These are phyloP conservation scores for Sycophila texana DNA, from an alignment of 2,888 invertebrate genomes.

Conservation along the genomic window DNA sequence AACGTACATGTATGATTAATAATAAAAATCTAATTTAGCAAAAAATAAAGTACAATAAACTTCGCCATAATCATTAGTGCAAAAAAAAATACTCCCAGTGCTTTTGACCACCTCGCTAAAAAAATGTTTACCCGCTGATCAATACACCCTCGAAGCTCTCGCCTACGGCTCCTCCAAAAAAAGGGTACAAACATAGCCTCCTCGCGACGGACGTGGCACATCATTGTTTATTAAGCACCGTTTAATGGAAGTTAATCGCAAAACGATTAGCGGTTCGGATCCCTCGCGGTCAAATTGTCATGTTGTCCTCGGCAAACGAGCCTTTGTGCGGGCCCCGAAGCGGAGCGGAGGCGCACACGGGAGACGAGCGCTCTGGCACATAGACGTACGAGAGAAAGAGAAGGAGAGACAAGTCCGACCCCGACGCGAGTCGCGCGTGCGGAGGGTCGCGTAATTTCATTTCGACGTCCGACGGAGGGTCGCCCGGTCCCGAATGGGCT, in stretches of 20 bases:
- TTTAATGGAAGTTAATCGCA: constrained; percentile 74
- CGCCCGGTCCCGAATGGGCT: constrained; percentile 64
- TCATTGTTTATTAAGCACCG: constrained; percentile 68
- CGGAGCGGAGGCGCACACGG: neutral
- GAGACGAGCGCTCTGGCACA: neutral
- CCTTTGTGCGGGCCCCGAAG: constrained; percentile 57
- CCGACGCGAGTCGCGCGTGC: constrained; percentile 30
- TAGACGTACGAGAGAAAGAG: constrained; percentile 2
- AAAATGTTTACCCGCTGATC: too few relatives aligned
- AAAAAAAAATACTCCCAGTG: too few relatives aligned
- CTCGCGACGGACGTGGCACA: neutral
- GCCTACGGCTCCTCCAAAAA: neutral
- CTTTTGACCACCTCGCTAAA: too few relatives aligned
- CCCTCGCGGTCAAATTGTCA: constrained; percentile 71
- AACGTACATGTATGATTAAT: too few relatives aligned
- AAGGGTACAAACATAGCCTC: neutral
- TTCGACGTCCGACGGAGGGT: constrained; percentile 75
- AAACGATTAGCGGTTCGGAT: constrained; percentile 74
- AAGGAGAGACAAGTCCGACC: constrained; percentile 2
- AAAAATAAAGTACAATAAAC: too few relatives aligned
- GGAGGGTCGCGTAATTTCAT: constrained; percentile 76
- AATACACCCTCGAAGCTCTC: too few relatives aligned
- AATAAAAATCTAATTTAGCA: too few relatives aligned
- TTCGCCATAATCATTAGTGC: too few relatives aligned
- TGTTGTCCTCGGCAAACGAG: constrained; percentile 62